Evolutionary conservation across 2,888 invertebrate species (phyloP), one percentile per base, ranked within the genome.

Genomic region (Amblyjoppa fuscipennis): DNA sequence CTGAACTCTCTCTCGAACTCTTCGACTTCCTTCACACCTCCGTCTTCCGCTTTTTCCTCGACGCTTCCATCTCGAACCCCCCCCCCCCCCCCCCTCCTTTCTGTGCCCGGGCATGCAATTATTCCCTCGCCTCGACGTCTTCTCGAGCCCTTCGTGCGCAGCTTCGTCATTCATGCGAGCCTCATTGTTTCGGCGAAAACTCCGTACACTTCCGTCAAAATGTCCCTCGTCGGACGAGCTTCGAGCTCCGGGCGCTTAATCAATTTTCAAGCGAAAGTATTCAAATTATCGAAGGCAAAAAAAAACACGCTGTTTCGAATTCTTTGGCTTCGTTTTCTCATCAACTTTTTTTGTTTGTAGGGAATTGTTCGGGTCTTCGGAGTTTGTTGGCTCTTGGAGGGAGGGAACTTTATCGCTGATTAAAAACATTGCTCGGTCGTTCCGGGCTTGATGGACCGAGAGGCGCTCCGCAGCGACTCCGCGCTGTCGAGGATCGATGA

Each of bases 21-120:
- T 82, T 56, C 31, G 82, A 66, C 78, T 83, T 70, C n/a, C 49
- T 56, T 81, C 80, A 53, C 74, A 41, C 41, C 81, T 49, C 59
- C 49, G 49, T 41, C 51, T 51, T 66, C 56, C 49, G 9, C 71
- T 34, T 31, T 53, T 71, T 41, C 66, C 56, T 69, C 66, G 45
- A 1, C 25, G 31, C 38, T 13, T 59, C 41, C 71, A 51, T 66
- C 68, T 84, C 71, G 11, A 9, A 0, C 4, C 38, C 41, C 2
- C 3, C 9, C 9, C 38, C 7, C 1, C 1, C 38, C 11, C 11
- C 9, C 0, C 41, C 11, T 41, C 7, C 2, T 41, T 41, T 69
- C 80, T 76, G 77, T 66, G 71, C 38, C 79, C 69, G 61, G 68
- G 64, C 56, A 56, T 45, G 56, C 66, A 53, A 66, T 80, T 61